A percentile compares a stretch with the other conserved stretches of the same genome.
phyloP scores from a whole-genome alignment of 2,888 invertebrate species.

The Zygaena filipendulae region DNA sequence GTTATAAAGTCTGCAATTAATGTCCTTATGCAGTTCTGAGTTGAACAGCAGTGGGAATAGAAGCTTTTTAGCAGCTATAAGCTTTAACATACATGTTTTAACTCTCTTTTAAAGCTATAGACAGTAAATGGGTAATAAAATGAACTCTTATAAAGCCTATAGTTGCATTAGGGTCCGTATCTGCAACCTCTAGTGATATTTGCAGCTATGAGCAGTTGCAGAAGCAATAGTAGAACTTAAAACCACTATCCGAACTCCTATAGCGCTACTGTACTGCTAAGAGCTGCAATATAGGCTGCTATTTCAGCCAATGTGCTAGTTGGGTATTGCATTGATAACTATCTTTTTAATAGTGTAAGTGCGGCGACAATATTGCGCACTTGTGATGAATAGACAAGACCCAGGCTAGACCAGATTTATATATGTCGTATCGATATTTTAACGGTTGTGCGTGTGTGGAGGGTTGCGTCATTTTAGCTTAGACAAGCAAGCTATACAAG shows the following conservation, averaged over 20 bases:
- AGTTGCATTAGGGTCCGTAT: neutral
- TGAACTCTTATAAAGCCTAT: neutral
- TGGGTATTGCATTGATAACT: too few relatives aligned
- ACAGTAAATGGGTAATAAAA: neutral
- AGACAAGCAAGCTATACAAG: too few relatives aligned
- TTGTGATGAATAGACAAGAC: too few relatives aligned
- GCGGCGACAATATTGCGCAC: too few relatives aligned
- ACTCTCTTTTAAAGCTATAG: neutral
- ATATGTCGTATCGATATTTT: too few relatives aligned
- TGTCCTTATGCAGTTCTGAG: neutral
- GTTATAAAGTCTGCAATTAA: neutral
- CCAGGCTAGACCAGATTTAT: too few relatives aligned
- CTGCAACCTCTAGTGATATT: neutral
- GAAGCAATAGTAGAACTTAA: neutral
- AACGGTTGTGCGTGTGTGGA: too few relatives aligned
- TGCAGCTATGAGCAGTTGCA: neutral
- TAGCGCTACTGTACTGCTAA: neutral
- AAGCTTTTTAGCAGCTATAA: neutral
- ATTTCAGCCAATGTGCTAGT: too few relatives aligned
- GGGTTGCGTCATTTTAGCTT: too few relatives aligned
- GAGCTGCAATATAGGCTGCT: neutral
- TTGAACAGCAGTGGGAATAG: neutral
- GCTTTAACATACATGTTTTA: neutral
- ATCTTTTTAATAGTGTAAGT: too few relatives aligned
- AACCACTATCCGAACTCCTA: neutral